Conservation (phyloP, 2,888 invertebrate genomes). For the Sarcophaga rosellei region DNA sequence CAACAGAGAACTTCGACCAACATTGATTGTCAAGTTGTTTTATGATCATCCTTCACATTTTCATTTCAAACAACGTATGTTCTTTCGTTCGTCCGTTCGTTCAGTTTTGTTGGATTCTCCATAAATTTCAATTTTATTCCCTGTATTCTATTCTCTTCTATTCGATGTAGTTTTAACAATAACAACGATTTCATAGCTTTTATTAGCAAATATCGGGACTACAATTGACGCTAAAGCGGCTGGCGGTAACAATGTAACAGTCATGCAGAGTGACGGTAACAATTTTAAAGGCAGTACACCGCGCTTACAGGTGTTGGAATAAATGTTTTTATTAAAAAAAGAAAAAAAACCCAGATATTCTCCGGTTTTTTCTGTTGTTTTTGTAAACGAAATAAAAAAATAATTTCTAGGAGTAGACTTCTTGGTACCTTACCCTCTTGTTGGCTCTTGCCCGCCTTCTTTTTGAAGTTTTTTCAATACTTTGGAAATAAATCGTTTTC, state of each 20-base stretch:
- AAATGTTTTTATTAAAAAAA: conserved; percentile 3
- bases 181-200: conserved; percentile 21
- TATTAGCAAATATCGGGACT: not conserved
- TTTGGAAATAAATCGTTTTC: conserved; percentile 8
- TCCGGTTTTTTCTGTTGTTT: not conserved
- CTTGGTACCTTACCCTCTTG: conserved; percentile 29
- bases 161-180: conserved; percentile 2
- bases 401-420: conserved; percentile 31
- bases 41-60: conserved; percentile 50
- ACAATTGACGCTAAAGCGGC: not conserved
- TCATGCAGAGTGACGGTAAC: not conserved
- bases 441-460: not conserved
- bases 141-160: not conserved
- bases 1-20: conserved; percentile 10
- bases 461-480: not conserved
- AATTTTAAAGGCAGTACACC: not conserved
- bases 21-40: conserved; percentile 51
- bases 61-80: conserved; percentile 31
- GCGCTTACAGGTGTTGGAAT: conserved; percentile 42
- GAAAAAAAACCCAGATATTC: not conserved
- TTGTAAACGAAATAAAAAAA: too few species aligned
- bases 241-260: not conserved
- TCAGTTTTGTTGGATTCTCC: not conserved
- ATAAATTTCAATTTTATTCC: conserved; percentile 25
- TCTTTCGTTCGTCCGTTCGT: conserved; percentile 5